These are phyloP conservation scores for Gobio gobio DNA, from an alignment of 2,113 vertebrate genomes.

Conservation along the genomic window DNA sequence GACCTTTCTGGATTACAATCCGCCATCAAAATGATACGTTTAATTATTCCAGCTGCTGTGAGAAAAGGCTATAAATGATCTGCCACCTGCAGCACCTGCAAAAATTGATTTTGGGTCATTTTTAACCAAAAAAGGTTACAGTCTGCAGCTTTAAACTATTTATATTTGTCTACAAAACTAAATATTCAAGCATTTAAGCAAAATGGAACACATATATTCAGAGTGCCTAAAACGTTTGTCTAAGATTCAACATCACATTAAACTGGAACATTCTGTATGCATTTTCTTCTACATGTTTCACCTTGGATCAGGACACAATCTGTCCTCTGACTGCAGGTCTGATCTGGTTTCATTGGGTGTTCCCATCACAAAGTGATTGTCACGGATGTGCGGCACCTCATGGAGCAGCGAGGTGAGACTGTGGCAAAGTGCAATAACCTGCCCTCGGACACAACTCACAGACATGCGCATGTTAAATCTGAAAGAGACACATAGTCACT, in stretches of 20 bases:
- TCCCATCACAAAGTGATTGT: slow-evolving; percentile 73
- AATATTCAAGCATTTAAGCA: background rate
- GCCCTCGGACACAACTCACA: slow-evolving; percentile 68
- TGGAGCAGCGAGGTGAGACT: slow-evolving; percentile 72
- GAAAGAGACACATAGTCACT: slow-evolving; percentile 10
- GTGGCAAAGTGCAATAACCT: slow-evolving; percentile 71
- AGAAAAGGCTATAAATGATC: no score
- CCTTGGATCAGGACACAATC: slow-evolving; percentile 67
- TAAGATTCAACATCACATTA: background rate
- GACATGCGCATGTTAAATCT: slow-evolving; percentile 70
- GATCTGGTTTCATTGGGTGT: slow-evolving; percentile 59
- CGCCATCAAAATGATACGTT: no score
- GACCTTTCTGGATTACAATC: no score
- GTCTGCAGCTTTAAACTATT: no score
- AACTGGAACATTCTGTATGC: background rate
- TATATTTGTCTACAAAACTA: background rate
- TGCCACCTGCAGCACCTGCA: no score
- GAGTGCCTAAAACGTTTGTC: background rate
- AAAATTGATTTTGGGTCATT: no score
- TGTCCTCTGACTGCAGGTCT: slow-evolving; percentile 57
- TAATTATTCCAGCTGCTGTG: no score
- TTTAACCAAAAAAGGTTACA: no score
- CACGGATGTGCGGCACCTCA: slow-evolving; percentile 68
- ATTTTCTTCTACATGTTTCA: slow-evolving; percentile 35
- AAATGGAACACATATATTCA: background rate